Base-by-base conservation (phyloP, 37 sponge, comb jelly and placozoan species). In the Spongia lamella region DNA sequence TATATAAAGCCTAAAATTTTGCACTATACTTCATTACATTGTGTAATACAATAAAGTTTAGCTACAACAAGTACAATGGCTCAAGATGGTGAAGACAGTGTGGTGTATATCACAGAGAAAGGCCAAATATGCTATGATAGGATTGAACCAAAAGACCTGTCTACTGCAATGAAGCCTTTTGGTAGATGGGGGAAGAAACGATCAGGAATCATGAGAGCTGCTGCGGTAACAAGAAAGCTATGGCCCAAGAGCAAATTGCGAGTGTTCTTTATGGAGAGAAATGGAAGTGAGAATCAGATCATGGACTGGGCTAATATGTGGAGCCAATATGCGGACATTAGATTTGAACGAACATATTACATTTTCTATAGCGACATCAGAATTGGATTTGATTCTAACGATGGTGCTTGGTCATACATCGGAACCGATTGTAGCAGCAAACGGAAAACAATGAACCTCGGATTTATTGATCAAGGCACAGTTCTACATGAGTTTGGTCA, bases 401-500 rank as follows among this genome's bases (percentile, higher is more conserved):
- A 56, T 13, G 76, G 83, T 29, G 74, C 83, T 0, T 83, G 83
- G 83, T 66, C 76, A 14, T 83, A 83, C 69, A 73, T 83, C 36
- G 83, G 83, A 7, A 58, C 83, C 7, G 83, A 83, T 39, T 55
- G 76, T 37, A 66, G 33, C 15, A 39, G 38, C 11, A 51, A 75
- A n/a, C 83, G 76, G 1, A 29, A 22, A 60, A 76, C 82, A 11
- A 81, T 81, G 82, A 83, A 83, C 52, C 83, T 83, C 2, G 83
- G 83, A 3, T 83, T 83, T 64, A 49, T 83, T 1, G 83, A 83
- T 53, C 63, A 69, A 19, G 15, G 63, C 34, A 83, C 83, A 21
- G 83, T 83, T 11, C 58, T 83, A 38, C 83, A 83, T 27, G 83
- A 83, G 76, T 83, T 83, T 73, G 83, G 83, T 4, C 83, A 83